Evolutionary conservation across 2,797 vertebrate species (phyloP).

Genomic region (Sebastes hubbsi): DNA sequence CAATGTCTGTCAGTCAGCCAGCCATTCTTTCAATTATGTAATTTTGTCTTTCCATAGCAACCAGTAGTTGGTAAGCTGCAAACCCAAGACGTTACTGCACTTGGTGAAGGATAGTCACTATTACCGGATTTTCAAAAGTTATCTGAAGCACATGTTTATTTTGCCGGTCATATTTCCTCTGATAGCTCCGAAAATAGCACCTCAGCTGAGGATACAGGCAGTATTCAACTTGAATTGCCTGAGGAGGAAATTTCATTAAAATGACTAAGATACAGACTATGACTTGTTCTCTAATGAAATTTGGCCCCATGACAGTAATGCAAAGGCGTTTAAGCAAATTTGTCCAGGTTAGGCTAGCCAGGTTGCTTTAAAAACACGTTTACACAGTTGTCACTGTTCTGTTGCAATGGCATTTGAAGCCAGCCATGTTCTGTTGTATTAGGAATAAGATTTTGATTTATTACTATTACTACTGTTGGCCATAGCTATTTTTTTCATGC

Average conservation of each 20-base stretch:
- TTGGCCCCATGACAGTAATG: background rate
- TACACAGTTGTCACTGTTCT: background rate
- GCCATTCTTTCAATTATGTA: background rate
- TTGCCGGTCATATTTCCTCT: background rate
- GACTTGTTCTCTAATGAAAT: background rate
- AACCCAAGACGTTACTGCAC: background rate
- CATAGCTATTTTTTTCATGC: background rate
- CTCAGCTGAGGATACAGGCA: background rate
- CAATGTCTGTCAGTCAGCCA: background rate
- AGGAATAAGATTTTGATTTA: background rate
- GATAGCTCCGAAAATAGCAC: background rate
- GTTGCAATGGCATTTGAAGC: background rate
- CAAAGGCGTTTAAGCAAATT: background rate
- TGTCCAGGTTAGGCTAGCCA: background rate
- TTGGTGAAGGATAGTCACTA: background rate
- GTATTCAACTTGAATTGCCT: background rate
- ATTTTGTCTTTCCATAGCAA: slow-evolving; percentile 2
- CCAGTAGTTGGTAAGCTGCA: background rate
- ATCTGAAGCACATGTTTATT: background rate
- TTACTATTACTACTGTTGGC: background rate
- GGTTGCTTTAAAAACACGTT: background rate
- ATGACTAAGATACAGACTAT: background rate
- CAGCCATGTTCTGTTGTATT: background rate
- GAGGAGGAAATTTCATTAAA: background rate
- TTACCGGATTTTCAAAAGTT: background rate